These are phyloP conservation scores for Chaetorhynchus papuensis DNA, from an alignment of 2,113 vertebrate genomes.

Conservation along the genomic window DNA sequence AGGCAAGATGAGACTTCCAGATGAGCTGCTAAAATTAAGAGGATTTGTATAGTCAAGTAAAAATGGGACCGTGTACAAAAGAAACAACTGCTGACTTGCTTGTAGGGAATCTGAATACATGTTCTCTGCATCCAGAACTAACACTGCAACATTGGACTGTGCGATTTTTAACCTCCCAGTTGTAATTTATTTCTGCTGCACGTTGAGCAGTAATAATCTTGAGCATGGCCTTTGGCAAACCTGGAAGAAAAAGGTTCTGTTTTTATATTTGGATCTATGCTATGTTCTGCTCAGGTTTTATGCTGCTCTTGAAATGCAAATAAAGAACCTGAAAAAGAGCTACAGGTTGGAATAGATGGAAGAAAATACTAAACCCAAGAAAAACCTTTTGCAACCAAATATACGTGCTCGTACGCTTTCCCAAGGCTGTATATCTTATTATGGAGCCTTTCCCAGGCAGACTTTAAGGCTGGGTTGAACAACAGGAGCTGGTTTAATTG, in stretches of 20 bases:
- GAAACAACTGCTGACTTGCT: conserved; percentile 54
- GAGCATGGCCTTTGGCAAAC: neutral
- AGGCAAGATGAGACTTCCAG: conserved; percentile 43
- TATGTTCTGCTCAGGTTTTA: neutral
- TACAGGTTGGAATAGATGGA: neutral
- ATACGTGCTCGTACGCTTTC: neutral
- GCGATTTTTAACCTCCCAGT: conserved; percentile 17
- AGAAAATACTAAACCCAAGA: neutral
- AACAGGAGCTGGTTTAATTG: neutral
- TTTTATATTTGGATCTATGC: neutral
- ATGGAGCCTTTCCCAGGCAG: neutral
- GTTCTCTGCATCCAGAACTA: conserved; percentile 32
- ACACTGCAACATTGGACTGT: neutral
- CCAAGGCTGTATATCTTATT: neutral
- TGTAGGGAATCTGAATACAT: neutral
- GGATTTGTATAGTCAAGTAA: conserved; percentile 42
- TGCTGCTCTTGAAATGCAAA: conserved; percentile 14
- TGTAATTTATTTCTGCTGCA: conserved; percentile 3
- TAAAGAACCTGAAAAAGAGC: neutral
- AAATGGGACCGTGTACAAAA: conserved; percentile 3
- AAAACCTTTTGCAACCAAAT: neutral
- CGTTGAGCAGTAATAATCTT: neutral
- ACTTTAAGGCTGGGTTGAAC: neutral
- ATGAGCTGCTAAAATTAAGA: conserved; percentile 28
- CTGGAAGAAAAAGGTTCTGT: neutral